Percentiles rank a stretch among this genome's conserved stretches.
Conservation (phyloP, 2,113 vertebrate genomes). For the Cyphomyrus discorhynchus region DNA sequence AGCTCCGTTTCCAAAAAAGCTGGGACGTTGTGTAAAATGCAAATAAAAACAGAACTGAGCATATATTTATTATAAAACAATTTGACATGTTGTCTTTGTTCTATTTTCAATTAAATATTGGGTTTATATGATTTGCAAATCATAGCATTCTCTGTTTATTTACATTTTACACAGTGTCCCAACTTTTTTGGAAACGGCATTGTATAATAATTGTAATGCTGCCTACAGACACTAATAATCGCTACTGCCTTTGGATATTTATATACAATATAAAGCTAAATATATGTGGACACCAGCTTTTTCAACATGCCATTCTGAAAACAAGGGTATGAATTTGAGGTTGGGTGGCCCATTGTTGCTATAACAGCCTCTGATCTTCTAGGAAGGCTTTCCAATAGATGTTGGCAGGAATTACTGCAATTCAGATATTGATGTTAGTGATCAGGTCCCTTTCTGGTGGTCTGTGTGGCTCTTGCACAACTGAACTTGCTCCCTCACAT, state of each 20-base stretch:
- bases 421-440: neutral
- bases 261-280: neutral
- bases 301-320: neutral
- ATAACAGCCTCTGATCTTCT: neutral
- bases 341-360: neutral
- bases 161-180: too few species aligned
- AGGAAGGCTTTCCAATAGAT: neutral
- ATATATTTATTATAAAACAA: too few species aligned
- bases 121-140: too few species aligned
- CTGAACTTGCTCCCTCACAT: neutral
- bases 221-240: neutral
- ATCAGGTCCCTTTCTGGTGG: neutral
- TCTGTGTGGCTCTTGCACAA: neutral
- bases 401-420: neutral
- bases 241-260: neutral
- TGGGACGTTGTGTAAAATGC: too few species aligned
- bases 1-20: too few species aligned
- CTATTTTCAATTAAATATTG: too few species aligned
- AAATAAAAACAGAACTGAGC: too few species aligned
- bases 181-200: too few species aligned
- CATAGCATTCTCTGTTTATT: too few species aligned
- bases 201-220: neutral
- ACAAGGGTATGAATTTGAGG: neutral
- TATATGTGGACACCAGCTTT: neutral
- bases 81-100: too few species aligned